These are phyloP conservation scores for Schizotus pectinicornis DNA, from an alignment of 2,888 invertebrate genomes.

Conservation along the genomic window DNA sequence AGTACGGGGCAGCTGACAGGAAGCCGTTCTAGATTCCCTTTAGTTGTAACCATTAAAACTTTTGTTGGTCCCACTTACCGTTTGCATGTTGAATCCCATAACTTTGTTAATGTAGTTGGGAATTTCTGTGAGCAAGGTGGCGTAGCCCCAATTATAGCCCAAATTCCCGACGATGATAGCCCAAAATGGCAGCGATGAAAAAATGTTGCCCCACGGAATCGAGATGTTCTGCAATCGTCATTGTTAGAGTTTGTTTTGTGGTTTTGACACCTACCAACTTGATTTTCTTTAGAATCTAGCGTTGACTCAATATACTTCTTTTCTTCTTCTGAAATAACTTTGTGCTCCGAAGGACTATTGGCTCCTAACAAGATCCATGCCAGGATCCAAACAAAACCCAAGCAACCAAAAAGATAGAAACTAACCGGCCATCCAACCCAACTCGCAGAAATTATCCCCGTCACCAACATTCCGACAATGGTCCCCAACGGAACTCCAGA, in stretches of 20 bases:
- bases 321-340: conserved; percentile 15
- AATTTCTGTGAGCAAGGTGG: conserved; percentile 80
- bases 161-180: conserved; percentile 67
- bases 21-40: conserved; percentile 64
- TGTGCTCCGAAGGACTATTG: conserved; percentile 13
- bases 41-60: background rate
- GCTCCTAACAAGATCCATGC: conserved; percentile 5
- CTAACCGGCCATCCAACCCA: conserved; percentile 11
- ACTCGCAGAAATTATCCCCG: conserved; percentile 10
- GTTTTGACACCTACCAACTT: conserved; percentile 50
- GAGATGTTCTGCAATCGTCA: conserved; percentile 45
- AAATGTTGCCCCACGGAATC: conserved; percentile 77
- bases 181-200: conserved; percentile 77
- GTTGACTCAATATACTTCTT: conserved; percentile 11
- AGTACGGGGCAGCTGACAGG: conserved; percentile 73
- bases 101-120: conserved; percentile 79
- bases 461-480: conserved; percentile 65
- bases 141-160: conserved; percentile 80
- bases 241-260: too few relatives aligned
- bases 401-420: conserved; percentile 10
- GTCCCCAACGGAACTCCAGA: conserved; percentile 77
- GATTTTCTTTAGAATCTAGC: conserved; percentile 7
- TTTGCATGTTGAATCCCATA: conserved; percentile 71
- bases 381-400: conserved; percentile 5
- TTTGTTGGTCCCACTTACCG: conserved; percentile 57